Evolutionary conservation across 1,140 invertebrate species (phyloP), one percentile per base, ranked within the genome.

Genomic region (Drosophila asahinai): DNA sequence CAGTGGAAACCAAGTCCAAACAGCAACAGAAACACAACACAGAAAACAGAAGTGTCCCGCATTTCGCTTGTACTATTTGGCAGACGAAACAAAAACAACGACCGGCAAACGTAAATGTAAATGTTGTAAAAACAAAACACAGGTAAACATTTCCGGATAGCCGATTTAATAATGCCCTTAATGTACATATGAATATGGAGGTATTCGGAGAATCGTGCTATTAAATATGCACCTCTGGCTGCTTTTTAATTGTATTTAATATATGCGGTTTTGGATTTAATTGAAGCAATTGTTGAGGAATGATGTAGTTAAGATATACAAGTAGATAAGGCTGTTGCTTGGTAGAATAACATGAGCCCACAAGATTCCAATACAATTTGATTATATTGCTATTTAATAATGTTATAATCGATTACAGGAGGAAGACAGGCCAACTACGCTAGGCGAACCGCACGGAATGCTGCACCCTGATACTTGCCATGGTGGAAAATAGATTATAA

Each of bases 31-130:
- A 51, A 51, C 49, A 19, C 30, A 60, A 17, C 33, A 45, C 62
- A 63, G 17, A 57, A 61, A 81, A 51, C 67, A 79, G 42, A 72
- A 68, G 70, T 59, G 38, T 64, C 27, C 60, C 55, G 45, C 63
- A 68, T 70, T 80, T 76, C 38, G 54, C 57, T 59, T 70, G 60
- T 62, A 62, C 60, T 55, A 27, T 14, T 25, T 42, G 38, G 51
- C 79, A 75, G 79, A 81, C 75, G 74, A 52, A 76, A 71, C 64
- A 79, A 81, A 58, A 82, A 74, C 58, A 75, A 61, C 55, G 58
- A 72, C 64, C 64, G 63, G 65, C 58, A 52, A 65, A 74, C 61
- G 55, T 15, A 51, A 68, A 73, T 61, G 54, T 47, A 48, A 70
- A 73, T 61, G 54, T 40, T 68, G 14, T 6, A 49, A 62, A 59